Base-by-base conservation (phyloP, 2,888 invertebrate genomes). In the Sthenelais limicola region DNA sequence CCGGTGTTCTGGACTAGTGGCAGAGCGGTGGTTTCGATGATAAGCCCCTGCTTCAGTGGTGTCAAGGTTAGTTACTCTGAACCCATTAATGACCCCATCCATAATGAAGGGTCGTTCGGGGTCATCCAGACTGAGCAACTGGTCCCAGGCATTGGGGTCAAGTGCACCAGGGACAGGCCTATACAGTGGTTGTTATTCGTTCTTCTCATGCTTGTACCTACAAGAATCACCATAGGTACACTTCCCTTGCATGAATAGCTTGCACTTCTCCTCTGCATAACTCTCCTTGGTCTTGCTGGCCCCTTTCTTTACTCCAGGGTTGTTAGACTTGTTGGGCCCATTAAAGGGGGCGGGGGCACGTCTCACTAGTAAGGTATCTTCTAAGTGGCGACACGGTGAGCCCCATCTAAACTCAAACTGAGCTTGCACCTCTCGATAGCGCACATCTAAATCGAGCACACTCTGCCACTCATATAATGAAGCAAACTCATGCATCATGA, bases 21-120 rank as follows among this genome's bases (percentile, higher is more conserved):
- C 68, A 26, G 68, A 68, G 12, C 43, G 26, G 48, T 68, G 30
- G 21, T 68, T 68, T 35, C 21, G 21, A 21, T 66, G 24, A 5
- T 26, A 18, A 1, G 28, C 47, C 7, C 18, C 24, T 35, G 58
- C 43, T 24, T 43, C 38, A 7, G 1, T 43, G 3, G 24, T 43
- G 28, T 38, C 38, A 18, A 43, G 7, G 28, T 68, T 68, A 12
- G 48, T 26, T 4, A 68, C 28, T 21, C 30, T 15, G 18, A 68
- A 68, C 4, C 68, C 68, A 24, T 68, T 26, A 18, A 3, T 47
- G 1, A 68, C 48, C 7, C 68, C 68, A 3, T 21, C 30, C 24
- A 68, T 1, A 5, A 68, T 30, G 30, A 18, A 48, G 12, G 24
- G 30, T 21, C 21, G 12, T 9, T 38, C 66, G 21, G 35, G 35